Percentiles rank a stretch among this genome's conserved stretches.
Conservation (phyloP, 2,113 vertebrate genomes). For the Monopterus albus region DNA sequence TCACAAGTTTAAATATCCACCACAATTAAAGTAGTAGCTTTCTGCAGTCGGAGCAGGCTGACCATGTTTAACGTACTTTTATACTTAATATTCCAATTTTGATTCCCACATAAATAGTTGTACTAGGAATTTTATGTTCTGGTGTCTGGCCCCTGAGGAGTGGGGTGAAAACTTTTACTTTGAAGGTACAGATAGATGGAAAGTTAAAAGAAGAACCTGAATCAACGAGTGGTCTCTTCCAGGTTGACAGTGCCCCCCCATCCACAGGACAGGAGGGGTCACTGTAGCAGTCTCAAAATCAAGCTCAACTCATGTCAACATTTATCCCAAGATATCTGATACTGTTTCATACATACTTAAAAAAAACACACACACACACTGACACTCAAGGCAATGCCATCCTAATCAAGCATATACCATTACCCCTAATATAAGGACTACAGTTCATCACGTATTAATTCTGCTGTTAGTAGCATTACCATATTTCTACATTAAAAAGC, state of each 20-base stretch:
- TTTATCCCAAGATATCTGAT: constrained; percentile 3
- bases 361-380: constrained; percentile 53
- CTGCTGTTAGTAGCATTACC: constrained; percentile 76
- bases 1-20: constrained; percentile 7
- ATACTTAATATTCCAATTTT: neutral
- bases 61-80: neutral
- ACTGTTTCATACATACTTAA: constrained; percentile 40
- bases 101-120: neutral
- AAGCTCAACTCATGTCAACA: constrained; percentile 11
- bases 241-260: no score
- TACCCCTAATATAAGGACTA: constrained; percentile 83
- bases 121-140: neutral
- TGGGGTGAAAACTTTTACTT: constrained; percentile 25
- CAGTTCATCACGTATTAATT: constrained; percentile 75
- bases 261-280: no score
- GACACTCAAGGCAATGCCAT: constrained; percentile 74
- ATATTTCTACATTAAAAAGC: constrained; percentile 80
- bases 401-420: constrained; percentile 76
- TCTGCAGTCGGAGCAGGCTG: neutral
- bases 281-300: constrained; percentile 36
- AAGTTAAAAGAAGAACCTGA: no score
- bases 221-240: no score
- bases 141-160: constrained; percentile 1
- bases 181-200: no score
- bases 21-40: neutral